Evolutionary conservation across 2,797 vertebrate species (phyloP), one percentile per base, ranked within the genome.

Genomic region (Hypotaenidia okinawae): DNA sequence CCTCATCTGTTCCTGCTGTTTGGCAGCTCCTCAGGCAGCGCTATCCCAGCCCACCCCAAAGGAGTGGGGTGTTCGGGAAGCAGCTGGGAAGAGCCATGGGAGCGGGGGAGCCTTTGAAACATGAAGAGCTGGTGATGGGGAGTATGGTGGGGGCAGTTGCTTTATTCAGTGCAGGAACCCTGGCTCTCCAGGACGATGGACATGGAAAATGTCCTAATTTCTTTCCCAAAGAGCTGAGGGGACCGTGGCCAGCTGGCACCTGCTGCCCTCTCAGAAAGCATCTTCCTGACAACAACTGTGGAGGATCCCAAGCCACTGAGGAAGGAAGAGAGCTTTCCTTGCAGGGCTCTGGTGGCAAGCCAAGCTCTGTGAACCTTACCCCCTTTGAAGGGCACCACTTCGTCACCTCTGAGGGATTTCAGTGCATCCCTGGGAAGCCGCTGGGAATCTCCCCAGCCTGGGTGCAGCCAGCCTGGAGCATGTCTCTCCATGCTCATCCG

Each of bases 71-170:
- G 81, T 9, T 63, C 0, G 3, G 63, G 90, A 86, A 95, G 85
- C 69, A 86, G 89, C 81, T 83, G 84, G 82, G 90, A 75, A 64
- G 72, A 39, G 84, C 2, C 1, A 28, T 19, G 64, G 32, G 63
- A 84, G 83, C 5, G 5, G 87, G 74, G 62, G 82, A 93, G 79
- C 58, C 89, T 94, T 84, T 80, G 68, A 91, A 75, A 88, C 51
- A 63, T 21, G 83, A 90, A 82, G 85, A 90, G 59, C 54, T 0
- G 0, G 45, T 32, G 39, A 0, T 32, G 35, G 35, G 35, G 59
- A 49, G 23, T 4, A 25, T 1, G 4, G 58, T 0, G 2, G 52
- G 73, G 73, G 45, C 67, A 57, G 76, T 22, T 41, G 84, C 23
- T 54, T 7, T 73, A 18, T 72, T 35, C 3, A 5, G 37, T 41